These are phyloP conservation scores for Hololepta plana DNA, from an alignment of 2,888 invertebrate species.

Conservation along the genomic window DNA sequence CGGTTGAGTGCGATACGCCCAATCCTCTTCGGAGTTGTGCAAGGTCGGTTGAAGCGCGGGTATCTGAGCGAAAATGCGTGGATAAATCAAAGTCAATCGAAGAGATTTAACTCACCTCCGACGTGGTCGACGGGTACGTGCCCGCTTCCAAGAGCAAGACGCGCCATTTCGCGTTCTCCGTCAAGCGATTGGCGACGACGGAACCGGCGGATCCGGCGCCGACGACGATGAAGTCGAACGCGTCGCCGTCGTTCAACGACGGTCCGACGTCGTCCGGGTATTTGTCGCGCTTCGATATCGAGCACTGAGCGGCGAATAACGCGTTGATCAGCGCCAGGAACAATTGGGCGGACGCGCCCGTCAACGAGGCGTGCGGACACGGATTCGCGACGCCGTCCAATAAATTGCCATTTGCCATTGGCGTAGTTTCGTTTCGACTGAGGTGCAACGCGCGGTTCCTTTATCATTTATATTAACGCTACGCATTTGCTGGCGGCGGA, in stretches of 20 bases:
- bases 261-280: constrained; percentile 14
- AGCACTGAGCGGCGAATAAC: not conserved
- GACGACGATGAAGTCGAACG: constrained; percentile 30
- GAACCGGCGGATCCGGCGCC: constrained; percentile 33
- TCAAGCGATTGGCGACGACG: constrained; percentile 28
- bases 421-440: too few species aligned
- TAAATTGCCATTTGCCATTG: too few species aligned
- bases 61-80: too few species aligned
- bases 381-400: too few species aligned
- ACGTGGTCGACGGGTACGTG: constrained; percentile 15
- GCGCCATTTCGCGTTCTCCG: constrained; percentile 21
- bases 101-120: constrained; percentile 13
- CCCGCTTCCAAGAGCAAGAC: constrained; percentile 24
- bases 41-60: too few species aligned
- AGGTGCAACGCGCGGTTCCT: too few species aligned
- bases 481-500: too few species aligned
- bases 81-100: too few species aligned
- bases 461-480: too few species aligned
- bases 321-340: not conserved
- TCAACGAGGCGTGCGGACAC: not conserved
- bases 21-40: constrained; percentile 6
- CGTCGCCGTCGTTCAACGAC: constrained; percentile 17
- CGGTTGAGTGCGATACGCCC: constrained; percentile 9
- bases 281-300: too few species aligned
- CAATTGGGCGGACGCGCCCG: too few species aligned